Base-by-base conservation (phyloP, 2,797 vertebrate genomes). In the Haliaeetus albicilla region DNA sequence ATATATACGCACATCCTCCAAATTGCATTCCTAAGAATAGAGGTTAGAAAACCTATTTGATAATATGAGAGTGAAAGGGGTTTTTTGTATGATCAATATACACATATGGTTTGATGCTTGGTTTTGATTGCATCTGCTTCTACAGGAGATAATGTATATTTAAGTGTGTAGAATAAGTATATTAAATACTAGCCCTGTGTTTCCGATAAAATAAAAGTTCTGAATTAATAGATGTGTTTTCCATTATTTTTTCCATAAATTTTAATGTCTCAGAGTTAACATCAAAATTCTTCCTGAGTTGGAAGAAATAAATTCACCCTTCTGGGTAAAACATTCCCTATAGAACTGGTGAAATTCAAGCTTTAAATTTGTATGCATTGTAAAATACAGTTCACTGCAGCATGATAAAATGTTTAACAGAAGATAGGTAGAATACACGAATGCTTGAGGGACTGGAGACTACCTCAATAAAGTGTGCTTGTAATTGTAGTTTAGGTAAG, bases 1-100 rank as follows among this genome's bases (percentile, higher is more conserved):
- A 41, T 65, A n/a, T 33, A 27, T 76, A 53, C 3, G 31, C 74
- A 90, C 49, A 84, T 49, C n/a, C 20, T 92, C 63, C 71, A 74
- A 91, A 80, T 33, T 74, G 28, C 1, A 3, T 41, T 92, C 46
- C 84, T 68, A 67, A 79, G 44, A 91, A 68, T 11, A 94, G 67
- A 94, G 77, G 44, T 91, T 91, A 90, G 70, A 68, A 67, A 96
- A 88, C 33, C 24, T 89, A 33, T 93, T 84, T 91, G 60, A 89
- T 27, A 87, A 54, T 35, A 14, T 17, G 56, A 87, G 28, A 81
- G 54, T 84, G 81, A 74, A 96, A 90, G 17, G 64, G 3, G 6
- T 24, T 54, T 89, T 95, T 87, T 93, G 31, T 82, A 35, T 70
- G 86, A 90, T 93, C 82, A 61, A 86, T 96, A 91, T 68, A 61